phyloP scores from a whole-genome alignment of 2,888 invertebrate genomes.

The Pyrgus malvae region DNA sequence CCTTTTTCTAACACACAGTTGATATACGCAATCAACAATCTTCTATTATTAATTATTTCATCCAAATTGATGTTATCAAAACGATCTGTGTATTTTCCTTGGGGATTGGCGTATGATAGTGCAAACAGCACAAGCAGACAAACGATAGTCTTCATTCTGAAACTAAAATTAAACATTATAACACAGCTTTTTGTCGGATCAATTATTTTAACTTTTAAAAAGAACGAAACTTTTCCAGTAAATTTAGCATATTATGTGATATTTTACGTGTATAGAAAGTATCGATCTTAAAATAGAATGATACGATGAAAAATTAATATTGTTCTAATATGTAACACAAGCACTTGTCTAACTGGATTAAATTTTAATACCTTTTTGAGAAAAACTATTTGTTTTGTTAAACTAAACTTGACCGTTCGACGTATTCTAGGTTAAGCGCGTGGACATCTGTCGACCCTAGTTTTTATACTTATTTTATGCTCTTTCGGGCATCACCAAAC shows the following conservation, averaged over 20 bases:
- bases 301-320: neutral
- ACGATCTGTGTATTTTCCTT: conserved; percentile 79
- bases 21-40: conserved; percentile 84
- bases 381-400: conserved; percentile 6
- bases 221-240: neutral
- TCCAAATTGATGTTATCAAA: conserved; percentile 84
- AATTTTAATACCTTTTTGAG: conserved; percentile 1
- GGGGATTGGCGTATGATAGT: conserved; percentile 31
- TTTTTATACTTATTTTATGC: conserved; percentile 45
- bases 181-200: neutral
- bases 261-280: no score
- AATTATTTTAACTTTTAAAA: neutral
- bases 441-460: conserved; percentile 26
- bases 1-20: conserved; percentile 85
- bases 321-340: no score
- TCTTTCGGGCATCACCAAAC: conserved; percentile 40
- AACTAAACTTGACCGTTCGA: conserved; percentile 17
- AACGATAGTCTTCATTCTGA: conserved; percentile 53
- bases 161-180: conserved; percentile 29
- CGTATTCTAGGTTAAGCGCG: conserved; percentile 25
- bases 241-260: no score
- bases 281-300: neutral
- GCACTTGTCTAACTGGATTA: neutral
- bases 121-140: conserved; percentile 54
- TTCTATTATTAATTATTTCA: conserved; percentile 83